A percentile compares a stretch with the other conserved stretches of the same genome.
These are phyloP conservation scores for Poecilia wingei DNA, from an alignment of 2,797 vertebrate genomes.

Conservation along the genomic window DNA sequence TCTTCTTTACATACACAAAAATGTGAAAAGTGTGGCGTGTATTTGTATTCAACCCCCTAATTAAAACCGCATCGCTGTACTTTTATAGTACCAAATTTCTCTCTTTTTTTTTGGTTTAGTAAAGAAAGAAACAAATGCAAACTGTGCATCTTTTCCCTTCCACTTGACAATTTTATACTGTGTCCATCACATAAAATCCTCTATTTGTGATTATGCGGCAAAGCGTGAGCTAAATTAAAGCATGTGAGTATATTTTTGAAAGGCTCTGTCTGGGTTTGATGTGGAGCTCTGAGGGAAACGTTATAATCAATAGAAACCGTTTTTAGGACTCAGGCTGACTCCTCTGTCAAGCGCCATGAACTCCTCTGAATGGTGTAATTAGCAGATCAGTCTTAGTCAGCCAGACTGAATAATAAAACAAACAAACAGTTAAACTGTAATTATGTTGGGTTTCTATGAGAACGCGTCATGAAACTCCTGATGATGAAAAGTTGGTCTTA, in stretches of 20 bases:
- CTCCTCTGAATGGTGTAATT: slow-evolving; percentile 20
- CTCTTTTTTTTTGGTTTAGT: neutral
- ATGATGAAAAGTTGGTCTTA: slow-evolving; percentile 24
- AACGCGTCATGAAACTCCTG: slow-evolving; percentile 31
- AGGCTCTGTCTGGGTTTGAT: slow-evolving; percentile 32
- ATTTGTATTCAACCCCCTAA: neutral
- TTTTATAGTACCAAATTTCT: neutral
- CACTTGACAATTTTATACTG: neutral
- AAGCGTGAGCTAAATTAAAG: neutral
- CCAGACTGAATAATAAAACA: slow-evolving; percentile 15
- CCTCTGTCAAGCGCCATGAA: slow-evolving; percentile 42
- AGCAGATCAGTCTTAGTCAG: slow-evolving; percentile 26
- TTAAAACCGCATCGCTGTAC: no score
- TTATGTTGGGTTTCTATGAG: slow-evolving; percentile 23
- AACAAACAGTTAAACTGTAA: slow-evolving; percentile 27
- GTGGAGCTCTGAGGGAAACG: slow-evolving; percentile 1
- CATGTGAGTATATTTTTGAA: neutral
- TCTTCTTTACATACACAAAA: neutral
- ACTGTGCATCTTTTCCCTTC: neutral
- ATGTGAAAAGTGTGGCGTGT: no score
- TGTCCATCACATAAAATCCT: neutral
- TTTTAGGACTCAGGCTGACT: slow-evolving; percentile 40
- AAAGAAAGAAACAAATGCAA: neutral
- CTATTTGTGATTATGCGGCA: neutral
- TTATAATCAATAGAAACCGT: slow-evolving; percentile 39